phyloP scores from a whole-genome alignment of 2,888 invertebrate genomes.

The Chouioia cunea region DNA sequence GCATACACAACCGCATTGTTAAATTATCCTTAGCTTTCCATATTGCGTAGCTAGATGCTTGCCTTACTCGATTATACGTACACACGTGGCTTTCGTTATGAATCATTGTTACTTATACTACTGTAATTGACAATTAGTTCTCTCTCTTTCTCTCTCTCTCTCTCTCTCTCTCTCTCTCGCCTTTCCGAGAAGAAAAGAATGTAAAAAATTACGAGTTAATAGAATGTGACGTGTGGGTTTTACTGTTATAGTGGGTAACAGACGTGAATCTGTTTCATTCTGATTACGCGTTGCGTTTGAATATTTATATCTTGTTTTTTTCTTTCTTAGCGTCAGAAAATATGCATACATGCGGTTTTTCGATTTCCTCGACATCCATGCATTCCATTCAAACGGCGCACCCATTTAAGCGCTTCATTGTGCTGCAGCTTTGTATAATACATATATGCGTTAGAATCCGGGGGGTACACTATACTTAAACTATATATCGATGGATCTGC shows the following conservation, averaged over 20 bases:
- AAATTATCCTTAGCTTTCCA: constrained; percentile 17
- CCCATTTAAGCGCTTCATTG: constrained; percentile 25
- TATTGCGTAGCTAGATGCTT: neutral
- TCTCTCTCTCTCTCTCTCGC: too few relatives aligned
- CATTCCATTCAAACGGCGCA: constrained; percentile 36
- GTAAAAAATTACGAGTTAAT: too few relatives aligned
- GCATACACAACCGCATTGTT: constrained; percentile 7
- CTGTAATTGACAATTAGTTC: neutral
- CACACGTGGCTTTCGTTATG: neutral
- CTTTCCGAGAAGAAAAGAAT: neutral
- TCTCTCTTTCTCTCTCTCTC: too few relatives aligned
- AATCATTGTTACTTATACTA: neutral
- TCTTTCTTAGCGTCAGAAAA: neutral
- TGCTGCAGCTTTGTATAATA: neutral
- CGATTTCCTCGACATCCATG: constrained; percentile 16
- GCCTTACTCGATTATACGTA: constrained; percentile 14
- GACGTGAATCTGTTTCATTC: too few relatives aligned
- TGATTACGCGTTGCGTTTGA: neutral
- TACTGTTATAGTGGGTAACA: too few relatives aligned
- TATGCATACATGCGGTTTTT: constrained; percentile 11
- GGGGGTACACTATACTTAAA: neutral
- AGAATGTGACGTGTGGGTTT: too few relatives aligned
- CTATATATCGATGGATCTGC: neutral
- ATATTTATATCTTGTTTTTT: neutral
- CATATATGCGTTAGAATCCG: neutral